Evolutionary conservation across 2,888 invertebrate genomes (phyloP), one percentile per base, ranked within the genome.

Genomic region (Rutpela maculata): DNA sequence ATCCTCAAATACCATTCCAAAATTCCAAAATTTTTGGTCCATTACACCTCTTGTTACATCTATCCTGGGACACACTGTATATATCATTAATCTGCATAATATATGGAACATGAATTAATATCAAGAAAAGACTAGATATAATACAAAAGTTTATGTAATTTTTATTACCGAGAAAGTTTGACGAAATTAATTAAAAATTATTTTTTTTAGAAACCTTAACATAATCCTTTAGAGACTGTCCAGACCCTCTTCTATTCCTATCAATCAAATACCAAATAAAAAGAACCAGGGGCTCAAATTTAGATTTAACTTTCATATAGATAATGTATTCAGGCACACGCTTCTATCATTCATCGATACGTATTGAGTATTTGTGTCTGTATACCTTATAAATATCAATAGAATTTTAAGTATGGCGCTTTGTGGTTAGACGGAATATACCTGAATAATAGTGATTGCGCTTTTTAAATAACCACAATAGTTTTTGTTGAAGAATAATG

Each of bases 361-460:
- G 83, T 83, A 83, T 83, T 81, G 83, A 84, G 84, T 83, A 85
- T 85, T 85, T 81, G 82, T 78, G 81, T 80, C 79, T 81, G 81
- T 81, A 81, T 83, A 82, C 86, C 85, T 86, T 84, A 86, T 86
- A 86, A 86, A 86, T 86, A 86, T 86, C 85, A 86, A 86, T 85
- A 81, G 86, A 80, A 83, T 81, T 84, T 85, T 85, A 84, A 85
- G 84, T 83, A 79, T 75, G 81, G 79, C 79, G 82, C 83, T 84
- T 84, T 85, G 84, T 84, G 81, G 80, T 78, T 69, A 66, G 74
- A 76, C 66, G 66, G 75, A 60, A 55, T 63, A 72, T 82, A 81
- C 81, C 81, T 82, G 82, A 76, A 80, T 77, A 71, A 62, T 70
- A 70, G 79, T 74, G 75, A 78, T 77, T 80, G 74, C 78, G 72